Evolutionary conservation across 2,113 vertebrate species (phyloP), one percentile per base, ranked within the genome.

Genomic region (Stomatorhinus ivindoensis): DNA sequence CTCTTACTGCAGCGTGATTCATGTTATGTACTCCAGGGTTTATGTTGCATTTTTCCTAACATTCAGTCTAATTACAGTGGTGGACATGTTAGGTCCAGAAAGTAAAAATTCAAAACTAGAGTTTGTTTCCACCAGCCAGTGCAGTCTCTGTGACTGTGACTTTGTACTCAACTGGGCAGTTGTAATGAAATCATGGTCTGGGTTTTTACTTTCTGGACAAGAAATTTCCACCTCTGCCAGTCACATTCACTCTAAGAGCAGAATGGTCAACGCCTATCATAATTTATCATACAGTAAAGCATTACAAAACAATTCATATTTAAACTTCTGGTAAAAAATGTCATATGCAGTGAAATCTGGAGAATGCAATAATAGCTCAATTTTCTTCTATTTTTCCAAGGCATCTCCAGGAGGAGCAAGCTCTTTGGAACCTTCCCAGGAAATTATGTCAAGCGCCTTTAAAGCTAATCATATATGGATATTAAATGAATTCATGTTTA

Each of bases 391-490:
- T 84, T 83, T 35, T 89, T 87, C 88, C 92, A 94, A 98, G 97
- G 97, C 93, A 98, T 97, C 76, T 98, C 97, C 1, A 97, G 97
- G 94, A 96, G 97, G 96, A 97, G 96, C 92, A 97, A 97, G 94
- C 97, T 96, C 91, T 98, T 98, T 95, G 97, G 97, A 94, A 98
- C 97, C 93, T 98, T 98, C 94, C 97, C 97, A 3, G 97, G 97
- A 94, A 98, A 98, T 93, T 98, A 98, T 91, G 97, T 98, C 92
- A 97, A 97, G 94, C 96, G 95, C 91, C 94, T 97, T 89, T 97
- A 96, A 96, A 91, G 92, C 91, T 80, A 19, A 80, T 80, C 35
- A 42, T 39, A 42, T 17, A 19, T 5, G 35, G 19, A 42, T 17
- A 39, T 39, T 80, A 39, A 39, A 80, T 42, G 31, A 19, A 80